phyloP scores from a whole-genome alignment of 2,113 vertebrate genomes.

The Ceyx melanurus region DNA sequence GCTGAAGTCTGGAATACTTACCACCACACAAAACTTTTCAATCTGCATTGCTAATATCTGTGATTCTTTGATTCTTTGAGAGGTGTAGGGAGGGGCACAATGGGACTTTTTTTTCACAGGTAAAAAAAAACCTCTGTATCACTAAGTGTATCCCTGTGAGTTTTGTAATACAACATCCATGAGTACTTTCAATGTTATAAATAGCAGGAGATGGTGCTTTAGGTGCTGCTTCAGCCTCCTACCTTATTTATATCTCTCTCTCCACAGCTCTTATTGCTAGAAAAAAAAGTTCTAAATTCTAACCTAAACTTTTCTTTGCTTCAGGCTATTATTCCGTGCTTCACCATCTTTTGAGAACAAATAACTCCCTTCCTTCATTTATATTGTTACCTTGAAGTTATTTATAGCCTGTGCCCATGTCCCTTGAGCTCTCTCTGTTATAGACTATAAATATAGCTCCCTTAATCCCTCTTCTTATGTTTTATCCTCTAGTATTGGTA shows the following conservation, averaged over 20 bases:
- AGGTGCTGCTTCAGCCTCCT: not conserved
- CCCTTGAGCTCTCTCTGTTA: slow-evolving; percentile 39
- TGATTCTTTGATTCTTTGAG: not conserved
- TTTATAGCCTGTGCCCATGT: slow-evolving; percentile 63
- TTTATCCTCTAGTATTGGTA: slow-evolving; percentile 59
- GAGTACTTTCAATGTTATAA: not conserved
- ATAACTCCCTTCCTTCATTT: slow-evolving; percentile 72
- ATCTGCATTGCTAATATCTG: too few species aligned
- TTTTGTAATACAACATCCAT: not conserved
- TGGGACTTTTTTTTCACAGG: not conserved
- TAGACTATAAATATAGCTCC: slow-evolving; percentile 67
- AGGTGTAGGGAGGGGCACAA: not conserved
- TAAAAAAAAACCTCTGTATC: not conserved
- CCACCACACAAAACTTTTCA: not conserved
- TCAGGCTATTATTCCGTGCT: slow-evolving; percentile 36
- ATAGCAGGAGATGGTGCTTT: not conserved
- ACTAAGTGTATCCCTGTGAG: not conserved
- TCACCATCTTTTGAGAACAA: slow-evolving; percentile 55
- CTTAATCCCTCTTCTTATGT: slow-evolving; percentile 59
- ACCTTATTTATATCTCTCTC: slow-evolving; percentile 17
- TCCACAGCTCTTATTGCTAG: not conserved
- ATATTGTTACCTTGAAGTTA: slow-evolving; percentile 70
- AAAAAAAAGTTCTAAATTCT: slow-evolving; percentile 10
- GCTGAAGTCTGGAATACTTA: not conserved
- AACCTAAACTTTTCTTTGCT: slow-evolving; percentile 35